Conservation (phyloP, 2,888 invertebrate species). For the Parnassius smintheus region DNA sequence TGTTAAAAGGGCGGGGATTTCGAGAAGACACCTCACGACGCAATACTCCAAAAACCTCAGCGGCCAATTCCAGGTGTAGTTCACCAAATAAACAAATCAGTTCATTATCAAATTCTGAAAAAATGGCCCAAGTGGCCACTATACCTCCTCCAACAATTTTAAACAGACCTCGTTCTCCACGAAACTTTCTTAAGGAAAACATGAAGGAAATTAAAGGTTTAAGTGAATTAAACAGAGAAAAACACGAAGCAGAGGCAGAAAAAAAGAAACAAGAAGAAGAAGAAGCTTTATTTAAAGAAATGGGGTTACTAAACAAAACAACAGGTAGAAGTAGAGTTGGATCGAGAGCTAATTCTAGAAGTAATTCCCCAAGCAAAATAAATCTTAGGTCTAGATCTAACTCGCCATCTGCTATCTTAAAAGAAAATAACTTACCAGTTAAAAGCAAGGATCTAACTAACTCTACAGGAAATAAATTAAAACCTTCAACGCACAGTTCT, state of each 20-base stretch:
- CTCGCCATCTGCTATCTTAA: conserved; percentile 66
- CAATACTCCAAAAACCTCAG: conserved; percentile 74
- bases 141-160: conserved; percentile 53
- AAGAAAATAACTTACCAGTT: conserved; percentile 50
- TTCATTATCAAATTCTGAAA: conserved; percentile 66
- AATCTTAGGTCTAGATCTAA: conserved; percentile 68
- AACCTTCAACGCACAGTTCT: conserved; percentile 61
- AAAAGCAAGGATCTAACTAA: conserved; percentile 56
- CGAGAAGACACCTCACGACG: conserved; percentile 78
- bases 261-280: conserved; percentile 67
- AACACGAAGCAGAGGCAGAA: conserved; percentile 71
- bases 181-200: conserved; percentile 73
- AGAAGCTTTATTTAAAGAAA: conserved; percentile 70
- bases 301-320: conserved; percentile 66
- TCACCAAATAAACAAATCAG: conserved; percentile 69
- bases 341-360: conserved; percentile 59
- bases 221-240: conserved; percentile 75
- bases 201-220: conserved; percentile 73
- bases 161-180: conserved; percentile 63
- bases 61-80: conserved; percentile 64
- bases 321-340: conserved; percentile 49
- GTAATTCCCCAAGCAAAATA: conserved; percentile 66
- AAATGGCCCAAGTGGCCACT: conserved; percentile 65
- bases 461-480: conserved; percentile 47
- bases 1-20: conserved; percentile 71